phyloP scores from a whole-genome alignment of 2,797 vertebrate genomes.

The Perodicticus potto region DNA sequence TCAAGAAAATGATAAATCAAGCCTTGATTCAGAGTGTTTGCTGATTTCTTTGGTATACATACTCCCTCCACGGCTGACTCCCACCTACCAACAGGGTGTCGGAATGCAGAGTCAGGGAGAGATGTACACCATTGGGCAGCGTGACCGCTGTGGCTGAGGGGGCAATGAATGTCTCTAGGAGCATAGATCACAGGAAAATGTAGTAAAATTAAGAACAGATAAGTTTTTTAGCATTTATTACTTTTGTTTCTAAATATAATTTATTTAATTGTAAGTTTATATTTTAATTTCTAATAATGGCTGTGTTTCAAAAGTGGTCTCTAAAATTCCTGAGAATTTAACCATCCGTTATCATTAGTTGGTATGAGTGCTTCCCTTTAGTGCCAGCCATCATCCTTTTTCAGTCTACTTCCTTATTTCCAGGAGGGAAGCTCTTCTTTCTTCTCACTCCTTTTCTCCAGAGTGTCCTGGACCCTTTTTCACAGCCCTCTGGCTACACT shows the following conservation, averaged over 20 bases:
- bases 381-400: not conserved
- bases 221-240: not conserved
- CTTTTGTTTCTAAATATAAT: not conserved
- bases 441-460: not conserved
- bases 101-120: not conserved
- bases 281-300: not conserved
- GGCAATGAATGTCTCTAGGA: too few relatives aligned
- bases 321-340: not conserved
- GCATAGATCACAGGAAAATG: not conserved
- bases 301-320: not conserved
- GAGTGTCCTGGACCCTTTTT: not conserved
- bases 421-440: not conserved
- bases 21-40: not conserved
- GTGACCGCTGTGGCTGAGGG: not conserved
- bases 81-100: not conserved
- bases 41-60: not conserved
- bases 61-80: not conserved
- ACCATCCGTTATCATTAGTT: too few relatives aligned
- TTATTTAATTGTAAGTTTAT: not conserved
- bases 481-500: not conserved
- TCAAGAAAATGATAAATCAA: not conserved
- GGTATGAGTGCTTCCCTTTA: not conserved
- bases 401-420: not conserved
- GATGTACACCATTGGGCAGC: rapidly evolving
- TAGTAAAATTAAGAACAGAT: not conserved